These are phyloP conservation scores for Paralichthys olivaceus DNA, from an alignment of 2,113 vertebrate genomes.

Conservation along the genomic window DNA sequence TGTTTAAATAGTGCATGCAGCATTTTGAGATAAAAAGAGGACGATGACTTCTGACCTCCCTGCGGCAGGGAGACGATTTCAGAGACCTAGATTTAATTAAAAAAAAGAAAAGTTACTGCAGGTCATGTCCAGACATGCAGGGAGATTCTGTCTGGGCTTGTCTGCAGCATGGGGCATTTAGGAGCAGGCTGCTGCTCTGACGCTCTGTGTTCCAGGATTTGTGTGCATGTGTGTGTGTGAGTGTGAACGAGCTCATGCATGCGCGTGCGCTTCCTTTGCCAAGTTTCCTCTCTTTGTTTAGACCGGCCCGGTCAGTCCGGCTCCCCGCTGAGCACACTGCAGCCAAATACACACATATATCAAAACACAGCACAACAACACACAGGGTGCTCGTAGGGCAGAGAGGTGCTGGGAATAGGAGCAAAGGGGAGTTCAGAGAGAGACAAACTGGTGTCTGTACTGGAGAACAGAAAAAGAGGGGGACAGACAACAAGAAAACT, in stretches of 20 bases:
- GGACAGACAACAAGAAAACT: background rate
- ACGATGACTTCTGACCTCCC: conserved; percentile 26
- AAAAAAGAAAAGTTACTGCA: background rate
- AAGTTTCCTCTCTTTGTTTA: conserved; percentile 85
- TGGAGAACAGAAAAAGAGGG: conserved; percentile 12
- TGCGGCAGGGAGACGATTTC: background rate
- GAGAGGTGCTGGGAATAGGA: conserved; percentile 63
- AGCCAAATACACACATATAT: conserved; percentile 78
- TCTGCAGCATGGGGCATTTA: conserved; percentile 36
- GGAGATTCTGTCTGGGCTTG: conserved; percentile 40
- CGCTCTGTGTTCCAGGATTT: conserved; percentile 41
- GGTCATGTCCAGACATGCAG: conserved; percentile 64
- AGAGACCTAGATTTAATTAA: conserved; percentile 38
- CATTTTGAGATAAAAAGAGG: no score
- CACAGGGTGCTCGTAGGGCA: conserved; percentile 51
- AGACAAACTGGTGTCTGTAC: conserved; percentile 20
- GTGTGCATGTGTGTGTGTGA: conserved; percentile 34
- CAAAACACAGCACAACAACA: conserved; percentile 73
- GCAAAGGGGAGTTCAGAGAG: conserved; percentile 35
- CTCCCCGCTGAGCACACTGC: conserved; percentile 69
- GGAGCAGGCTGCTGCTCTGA: conserved; percentile 23
- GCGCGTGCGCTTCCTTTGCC: conserved; percentile 71
- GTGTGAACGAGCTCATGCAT: conserved; percentile 29
- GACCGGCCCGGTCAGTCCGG: conserved; percentile 73
- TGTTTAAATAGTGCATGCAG: no score